A percentile compares a stretch with the other conserved stretches of the same genome.
Evolutionary conservation across 2,797 vertebrate genomes (phyloP).

Genomic region (Sebastes jordani): DNA sequence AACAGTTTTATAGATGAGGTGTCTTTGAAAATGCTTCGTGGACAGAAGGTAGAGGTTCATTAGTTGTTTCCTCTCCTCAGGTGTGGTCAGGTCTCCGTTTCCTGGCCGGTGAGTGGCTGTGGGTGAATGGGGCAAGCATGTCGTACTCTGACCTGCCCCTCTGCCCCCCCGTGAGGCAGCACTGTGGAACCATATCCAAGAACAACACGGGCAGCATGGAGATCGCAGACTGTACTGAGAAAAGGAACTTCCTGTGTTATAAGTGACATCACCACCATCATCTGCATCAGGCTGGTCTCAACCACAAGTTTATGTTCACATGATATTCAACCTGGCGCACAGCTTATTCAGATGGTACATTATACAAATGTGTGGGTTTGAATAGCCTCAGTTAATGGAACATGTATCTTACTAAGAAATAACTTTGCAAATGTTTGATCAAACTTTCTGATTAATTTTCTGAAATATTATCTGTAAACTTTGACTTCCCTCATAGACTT

Average conservation of each 20-base stretch:
- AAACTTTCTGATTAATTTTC: background rate
- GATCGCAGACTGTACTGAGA: constrained; percentile 33
- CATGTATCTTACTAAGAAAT: background rate
- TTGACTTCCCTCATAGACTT: background rate
- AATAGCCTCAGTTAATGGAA: background rate
- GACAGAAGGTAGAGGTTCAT: background rate
- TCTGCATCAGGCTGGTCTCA: background rate
- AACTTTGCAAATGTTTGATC: background rate
- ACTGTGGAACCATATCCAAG: constrained; percentile 37
- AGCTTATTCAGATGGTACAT: background rate
- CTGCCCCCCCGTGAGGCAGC: background rate
- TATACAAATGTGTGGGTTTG: background rate
- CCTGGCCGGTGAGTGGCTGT: constrained; percentile 60
- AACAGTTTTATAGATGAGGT: background rate
- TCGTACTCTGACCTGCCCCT: background rate
- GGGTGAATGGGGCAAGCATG: constrained; percentile 33
- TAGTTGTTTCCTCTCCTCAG: constrained; percentile 6
- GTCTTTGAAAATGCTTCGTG: background rate
- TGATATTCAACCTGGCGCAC: background rate
- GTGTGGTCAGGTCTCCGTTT: constrained; percentile 64
- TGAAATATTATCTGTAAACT: background rate
- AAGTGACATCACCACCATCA: background rate
- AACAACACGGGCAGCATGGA: background rate
- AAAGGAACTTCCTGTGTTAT: constrained; percentile 62
- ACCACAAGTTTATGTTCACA: background rate